Base-by-base conservation (phyloP, 2,113 vertebrate species). In the Toxotes jaculatrix region DNA sequence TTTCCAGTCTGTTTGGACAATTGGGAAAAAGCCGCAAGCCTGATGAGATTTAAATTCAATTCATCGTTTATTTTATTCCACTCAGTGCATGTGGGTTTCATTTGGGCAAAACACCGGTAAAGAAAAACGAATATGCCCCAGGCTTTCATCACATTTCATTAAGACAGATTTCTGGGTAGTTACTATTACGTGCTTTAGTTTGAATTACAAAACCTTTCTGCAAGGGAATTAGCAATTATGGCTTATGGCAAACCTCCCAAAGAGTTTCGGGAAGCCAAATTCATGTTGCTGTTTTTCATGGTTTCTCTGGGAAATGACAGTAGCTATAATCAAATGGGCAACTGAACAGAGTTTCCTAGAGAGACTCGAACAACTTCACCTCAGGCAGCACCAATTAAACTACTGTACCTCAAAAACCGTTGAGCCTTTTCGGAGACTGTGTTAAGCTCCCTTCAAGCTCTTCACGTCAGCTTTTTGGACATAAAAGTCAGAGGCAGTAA, bases 151-250 rank as follows among this genome's bases (percentile, higher is more conserved):
- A 79, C 71, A 32, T 85, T 84, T 78, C 31, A 74, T 57, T 51
- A 61, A 77, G 31, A 16, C 13, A 57, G 43, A 63, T 82, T 75
- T 75, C 2, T 14, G 11, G 31, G 21, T 23, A 59, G 13, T 70
- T 56, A 40, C 47, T 38, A 56, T 32, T 75, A 59, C n/a, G 19
- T 75, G 56, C 32, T 79, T 82, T 68, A 82, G 40, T 55, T 63
- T 62, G 62, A 76, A 59, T 77, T 71, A 51, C 32, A 42, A 72
- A 83, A 70, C 55, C 2, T 56, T 76, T 10, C 43, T 68, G 42
- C 23, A 43, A 27, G 55, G 73, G 85, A 74, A 76, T 80, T 3
- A 34, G 63, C 42, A 82, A 90, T 89, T 84, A 76, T 84, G 49
- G 80, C 10, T 13, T 42, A 74, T 77, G 88, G 86, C 34, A 79